Base-by-base conservation (phyloP, 2,797 vertebrate genomes). In the Takifugu rubripes region DNA sequence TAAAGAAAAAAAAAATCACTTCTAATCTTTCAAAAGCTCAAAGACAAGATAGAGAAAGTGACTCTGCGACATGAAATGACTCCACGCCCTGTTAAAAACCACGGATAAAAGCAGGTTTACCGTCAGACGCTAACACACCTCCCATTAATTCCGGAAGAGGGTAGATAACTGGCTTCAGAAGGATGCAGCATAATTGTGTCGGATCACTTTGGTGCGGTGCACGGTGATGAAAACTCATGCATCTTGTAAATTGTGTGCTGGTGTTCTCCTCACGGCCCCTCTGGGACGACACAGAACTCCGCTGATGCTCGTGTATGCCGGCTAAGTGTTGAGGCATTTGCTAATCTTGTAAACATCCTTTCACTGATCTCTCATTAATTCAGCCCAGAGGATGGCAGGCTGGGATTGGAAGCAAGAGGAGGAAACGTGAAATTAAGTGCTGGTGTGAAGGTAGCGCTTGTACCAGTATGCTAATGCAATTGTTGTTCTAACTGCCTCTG, bases 291-390 rank as follows among this genome's bases (percentile, higher is more conserved):
- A 58, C 36, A 74, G 53, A 70, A 61, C 74, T 49, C 46, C 24
- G 53, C 56, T 56, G 67, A 73, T 60, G 66, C 61, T 59, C 64
- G 63, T 48, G 61, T 53, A 72, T 54, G 70, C 68, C 68, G 52
- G 77, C 60, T 61, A 63, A 78, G 65, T 77, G 79, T 78, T 72
- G 65, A 79, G 70, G 74, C 70, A 78, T 78, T 83, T 82, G 74
- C 80, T 85, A 67, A 84, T 84, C 79, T 84, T 84, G 82, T 84
- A 85, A 87, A 88, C 77, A 85, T 81, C 63, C 78, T 71, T 71
- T 76, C 71, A 71, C 75, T 74, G 73, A 77, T 83, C 78, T 72
- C 81, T 80, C 75, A 85, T 88, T 86, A 82, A 85, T 81, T 81
- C 67, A 84, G 65, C 79, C 71, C 66, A 84, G 74, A 65, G 74